Conservation (phyloP, 2,797 vertebrate species). For the Choloepus didactylus region DNA sequence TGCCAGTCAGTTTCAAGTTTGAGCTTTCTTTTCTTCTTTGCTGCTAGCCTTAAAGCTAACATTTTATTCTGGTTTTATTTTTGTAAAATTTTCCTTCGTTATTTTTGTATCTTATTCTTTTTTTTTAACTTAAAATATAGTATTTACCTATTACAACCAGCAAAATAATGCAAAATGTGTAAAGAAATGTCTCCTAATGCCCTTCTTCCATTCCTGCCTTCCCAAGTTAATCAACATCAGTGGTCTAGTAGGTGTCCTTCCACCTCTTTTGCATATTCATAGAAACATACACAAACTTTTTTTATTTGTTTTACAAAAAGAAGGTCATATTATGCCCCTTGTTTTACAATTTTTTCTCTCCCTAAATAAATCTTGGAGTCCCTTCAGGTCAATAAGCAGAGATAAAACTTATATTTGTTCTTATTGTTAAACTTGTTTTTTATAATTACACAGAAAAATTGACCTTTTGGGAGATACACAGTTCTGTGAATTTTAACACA, state of each 20-base stretch:
- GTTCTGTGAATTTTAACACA: background rate
- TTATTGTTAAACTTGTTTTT: background rate
- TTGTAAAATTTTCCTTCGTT: slow-evolving; percentile 1
- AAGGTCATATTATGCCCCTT: background rate
- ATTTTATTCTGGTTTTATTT: background rate
- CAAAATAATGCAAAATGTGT: background rate
- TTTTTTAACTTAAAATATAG: slow-evolving; percentile 57
- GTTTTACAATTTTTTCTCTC: background rate
- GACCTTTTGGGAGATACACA: background rate
- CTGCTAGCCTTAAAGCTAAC: background rate
- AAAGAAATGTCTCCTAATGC: background rate
- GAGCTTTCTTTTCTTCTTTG: background rate
- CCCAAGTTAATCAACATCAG: background rate
- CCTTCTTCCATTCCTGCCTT: background rate
- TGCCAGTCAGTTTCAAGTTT: background rate
- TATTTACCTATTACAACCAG: background rate
- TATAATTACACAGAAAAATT: background rate
- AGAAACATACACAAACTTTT: background rate
- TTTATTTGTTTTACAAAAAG: background rate
- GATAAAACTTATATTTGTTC: background rate
- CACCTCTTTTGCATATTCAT: background rate
- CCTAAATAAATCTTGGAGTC: background rate
- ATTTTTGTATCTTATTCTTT: background rate
- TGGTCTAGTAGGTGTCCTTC: background rate
- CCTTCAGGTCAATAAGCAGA: background rate